These are phyloP conservation scores for Bombylius major DNA, from an alignment of 2,888 invertebrate species.

Conservation along the genomic window DNA sequence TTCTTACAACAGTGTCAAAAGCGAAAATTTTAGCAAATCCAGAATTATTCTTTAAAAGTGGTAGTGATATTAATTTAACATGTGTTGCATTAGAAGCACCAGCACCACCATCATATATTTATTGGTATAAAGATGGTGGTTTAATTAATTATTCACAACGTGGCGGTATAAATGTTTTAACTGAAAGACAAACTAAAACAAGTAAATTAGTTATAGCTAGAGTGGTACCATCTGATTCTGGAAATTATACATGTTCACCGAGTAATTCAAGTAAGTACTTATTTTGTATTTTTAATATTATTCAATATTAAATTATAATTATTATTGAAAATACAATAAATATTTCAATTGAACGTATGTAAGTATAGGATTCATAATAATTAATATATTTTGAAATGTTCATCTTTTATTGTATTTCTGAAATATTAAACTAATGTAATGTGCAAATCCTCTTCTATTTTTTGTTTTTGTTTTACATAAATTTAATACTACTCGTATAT, in stretches of 20 bases:
- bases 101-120: conserved; percentile 55
- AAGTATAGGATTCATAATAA: too few relatives aligned
- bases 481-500: too few relatives aligned
- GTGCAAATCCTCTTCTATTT: too few relatives aligned
- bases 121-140: conserved; percentile 73
- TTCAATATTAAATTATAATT: too few relatives aligned
- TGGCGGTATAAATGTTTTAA: conserved; percentile 76
- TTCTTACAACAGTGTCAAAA: conserved; percentile 57
- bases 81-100: conserved; percentile 68
- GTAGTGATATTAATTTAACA: conserved; percentile 84
- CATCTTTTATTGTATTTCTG: too few relatives aligned
- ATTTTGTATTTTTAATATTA: conserved; percentile 1
- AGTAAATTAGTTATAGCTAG: conserved; percentile 75
- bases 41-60: conserved; percentile 77
- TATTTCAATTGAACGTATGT: too few relatives aligned
- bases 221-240: conserved; percentile 64
- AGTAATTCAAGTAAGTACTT: conserved; percentile 52
- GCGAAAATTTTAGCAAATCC: conserved; percentile 78
- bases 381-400: too few relatives aligned
- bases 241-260: conserved; percentile 84
- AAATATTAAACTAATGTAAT: too few relatives aligned
- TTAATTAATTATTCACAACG: conserved; percentile 76
- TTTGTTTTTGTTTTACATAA: too few relatives aligned
- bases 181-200: conserved; percentile 73
- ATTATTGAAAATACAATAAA: too few relatives aligned